Conservation (phyloP, 2,888 invertebrate species). For the Hyposoter didymator region DNA sequence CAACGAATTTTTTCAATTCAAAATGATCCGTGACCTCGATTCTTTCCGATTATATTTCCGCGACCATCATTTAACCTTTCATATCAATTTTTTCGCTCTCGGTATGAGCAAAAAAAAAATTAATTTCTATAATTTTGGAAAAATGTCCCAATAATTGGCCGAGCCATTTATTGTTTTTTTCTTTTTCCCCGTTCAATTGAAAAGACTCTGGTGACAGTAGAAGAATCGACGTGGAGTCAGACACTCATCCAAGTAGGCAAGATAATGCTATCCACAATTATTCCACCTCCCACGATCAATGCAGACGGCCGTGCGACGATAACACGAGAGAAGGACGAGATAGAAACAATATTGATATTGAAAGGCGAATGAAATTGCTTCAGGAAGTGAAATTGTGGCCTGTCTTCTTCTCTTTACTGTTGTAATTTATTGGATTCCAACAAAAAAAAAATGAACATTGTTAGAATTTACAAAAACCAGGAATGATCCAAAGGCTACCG, state of each 20-base stretch:
- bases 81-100: neutral
- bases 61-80: neutral
- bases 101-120: neutral
- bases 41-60: conserved; percentile 5
- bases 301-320: neutral
- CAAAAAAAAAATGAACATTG: conserved; percentile 23
- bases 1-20: conserved; percentile 23
- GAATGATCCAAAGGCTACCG: neutral
- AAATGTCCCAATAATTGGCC: neutral
- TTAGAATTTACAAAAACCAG: neutral
- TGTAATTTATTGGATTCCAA: conserved; percentile 51
- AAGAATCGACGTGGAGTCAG: neutral
- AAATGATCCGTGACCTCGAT: conserved; percentile 31
- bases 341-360: conserved; percentile 33
- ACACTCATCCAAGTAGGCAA: conserved; percentile 1
- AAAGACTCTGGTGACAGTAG: neutral
- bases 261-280: conserved; percentile 46
- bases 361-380: conserved; percentile 13
- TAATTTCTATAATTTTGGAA: neutral
- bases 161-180: neutral
- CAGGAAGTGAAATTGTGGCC: conserved; percentile 29
- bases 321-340: conserved; percentile 30
- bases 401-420: neutral
- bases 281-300: conserved; percentile 10
- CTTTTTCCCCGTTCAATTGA: neutral